These are phyloP conservation scores for Nephrotoma appendiculata DNA, from an alignment of 2,888 invertebrate species.

Conservation along the genomic window DNA sequence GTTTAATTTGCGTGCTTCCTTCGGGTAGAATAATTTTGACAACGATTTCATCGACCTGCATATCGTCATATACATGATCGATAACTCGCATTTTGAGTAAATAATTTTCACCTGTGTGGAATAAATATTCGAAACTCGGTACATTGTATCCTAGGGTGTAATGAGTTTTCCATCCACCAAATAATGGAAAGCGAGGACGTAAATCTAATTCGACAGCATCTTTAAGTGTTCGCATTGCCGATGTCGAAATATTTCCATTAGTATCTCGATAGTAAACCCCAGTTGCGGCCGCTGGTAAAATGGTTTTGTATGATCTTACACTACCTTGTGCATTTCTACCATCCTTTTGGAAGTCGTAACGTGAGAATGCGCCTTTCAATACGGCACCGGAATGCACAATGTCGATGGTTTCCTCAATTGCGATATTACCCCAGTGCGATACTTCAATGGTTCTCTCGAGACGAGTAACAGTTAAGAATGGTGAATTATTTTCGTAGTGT, in stretches of 20 bases:
- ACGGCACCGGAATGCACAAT: slow-evolving; percentile 85
- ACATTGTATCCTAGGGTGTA: slow-evolving; percentile 95
- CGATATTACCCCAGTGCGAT: slow-evolving; percentile 99
- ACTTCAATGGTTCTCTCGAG: slow-evolving; percentile 83
- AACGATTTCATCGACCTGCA: slow-evolving; percentile 79
- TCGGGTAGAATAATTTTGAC: slow-evolving; percentile 90
- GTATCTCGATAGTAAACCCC: slow-evolving; percentile 95
- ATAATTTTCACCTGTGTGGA: slow-evolving; percentile 62
- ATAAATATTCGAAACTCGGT: slow-evolving; percentile 92
- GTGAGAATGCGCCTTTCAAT: slow-evolving; percentile 87
- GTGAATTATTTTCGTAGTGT: slow-evolving; percentile 93
- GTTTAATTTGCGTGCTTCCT: slow-evolving; percentile 66
- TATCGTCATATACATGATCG: slow-evolving; percentile 94
- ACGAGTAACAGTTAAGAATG: slow-evolving; percentile 84
- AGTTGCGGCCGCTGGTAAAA: slow-evolving; percentile 72
- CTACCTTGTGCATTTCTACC: slow-evolving; percentile 76
- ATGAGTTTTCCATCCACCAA: slow-evolving; percentile 98
- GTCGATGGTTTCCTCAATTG: slow-evolving; percentile 88
- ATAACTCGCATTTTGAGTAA: slow-evolving; percentile 84
- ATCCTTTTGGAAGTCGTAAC: slow-evolving; percentile 94
- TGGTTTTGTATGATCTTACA: slow-evolving; percentile 80
- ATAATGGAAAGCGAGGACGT: slow-evolving; percentile 92
- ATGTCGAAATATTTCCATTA: slow-evolving; percentile 98
- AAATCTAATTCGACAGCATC: slow-evolving; percentile 92
- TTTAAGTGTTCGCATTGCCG: slow-evolving; percentile 72